Evolutionary conservation across 2,888 invertebrate species (phyloP).

Genomic region (Abrostola triplasia): DNA sequence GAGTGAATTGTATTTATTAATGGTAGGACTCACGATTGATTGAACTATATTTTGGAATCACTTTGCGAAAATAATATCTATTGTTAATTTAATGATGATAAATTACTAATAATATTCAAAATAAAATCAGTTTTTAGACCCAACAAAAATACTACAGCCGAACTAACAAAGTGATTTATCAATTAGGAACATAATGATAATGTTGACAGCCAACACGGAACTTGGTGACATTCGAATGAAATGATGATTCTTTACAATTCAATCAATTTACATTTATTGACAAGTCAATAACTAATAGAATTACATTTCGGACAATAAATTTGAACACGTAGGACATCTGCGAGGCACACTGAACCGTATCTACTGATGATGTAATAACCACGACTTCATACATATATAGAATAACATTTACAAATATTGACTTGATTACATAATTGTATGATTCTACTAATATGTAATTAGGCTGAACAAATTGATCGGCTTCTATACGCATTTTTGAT

Average conservation of each 20-base stretch:
- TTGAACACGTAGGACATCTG: conserved; percentile 9
- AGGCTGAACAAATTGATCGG: no score
- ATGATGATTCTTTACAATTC: conserved; percentile 23
- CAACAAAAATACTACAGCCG: conserved; percentile 9
- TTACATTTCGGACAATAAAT: conserved; percentile 23
- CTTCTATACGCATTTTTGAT: no score
- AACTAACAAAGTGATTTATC: conserved; percentile 15
- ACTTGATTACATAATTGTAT: no score
- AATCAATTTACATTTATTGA: conserved; percentile 35
- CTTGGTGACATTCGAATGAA: conserved; percentile 3
- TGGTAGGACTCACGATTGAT: no score
- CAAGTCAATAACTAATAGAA: not conserved
- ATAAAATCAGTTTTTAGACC: conserved; percentile 2
- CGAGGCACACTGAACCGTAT: not conserved
- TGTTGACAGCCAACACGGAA: conserved; percentile 41
- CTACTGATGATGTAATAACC: not conserved
- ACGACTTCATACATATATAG: no score
- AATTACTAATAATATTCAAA: not conserved
- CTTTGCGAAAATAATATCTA: no score
- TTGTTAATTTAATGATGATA: no score
- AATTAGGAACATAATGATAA: conserved; percentile 42
- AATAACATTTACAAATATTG: no score
- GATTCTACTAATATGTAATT: no score
- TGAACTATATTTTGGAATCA: no score
- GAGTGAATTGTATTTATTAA: no score